A percentile compares a stretch with the other conserved stretches of the same genome.
phyloP scores from a whole-genome alignment of 2,888 invertebrate species.

The Drosophila borealis region DNA sequence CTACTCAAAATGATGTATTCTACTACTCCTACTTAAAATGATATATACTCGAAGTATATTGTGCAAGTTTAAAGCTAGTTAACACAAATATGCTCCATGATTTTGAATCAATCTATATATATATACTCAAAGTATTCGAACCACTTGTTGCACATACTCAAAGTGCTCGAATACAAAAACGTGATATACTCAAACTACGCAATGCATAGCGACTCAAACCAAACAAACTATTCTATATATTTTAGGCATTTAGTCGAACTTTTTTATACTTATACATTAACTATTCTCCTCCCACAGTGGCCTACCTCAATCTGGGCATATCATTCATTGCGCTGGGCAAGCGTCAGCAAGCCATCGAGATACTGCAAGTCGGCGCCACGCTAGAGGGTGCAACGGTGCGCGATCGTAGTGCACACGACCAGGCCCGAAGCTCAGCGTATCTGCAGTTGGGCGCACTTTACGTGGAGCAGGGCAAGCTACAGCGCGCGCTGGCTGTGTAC shows the following conservation, averaged over 20 bases:
- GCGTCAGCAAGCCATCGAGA: constrained; percentile 93
- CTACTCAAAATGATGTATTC: not conserved
- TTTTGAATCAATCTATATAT: no score
- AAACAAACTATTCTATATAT: no score
- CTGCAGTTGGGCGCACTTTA: constrained; percentile 94
- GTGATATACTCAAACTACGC: not conserved
- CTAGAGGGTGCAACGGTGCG: constrained; percentile 93
- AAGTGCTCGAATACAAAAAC: not conserved
- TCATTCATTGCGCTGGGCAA: constrained; percentile 93
- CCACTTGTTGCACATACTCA: not conserved
- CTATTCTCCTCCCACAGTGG: constrained; percentile 85
- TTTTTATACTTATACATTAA: not conserved
- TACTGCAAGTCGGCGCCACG: constrained; percentile 92
- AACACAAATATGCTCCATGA: no score
- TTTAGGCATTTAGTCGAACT: not conserved
- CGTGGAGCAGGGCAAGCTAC: constrained; percentile 92
- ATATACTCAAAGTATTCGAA: no score
- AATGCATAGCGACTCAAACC: not conserved
- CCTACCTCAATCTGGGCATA: constrained; percentile 96
- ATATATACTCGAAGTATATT: no score
- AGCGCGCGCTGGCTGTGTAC: constrained; percentile 94
- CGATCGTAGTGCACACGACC: constrained; percentile 94
- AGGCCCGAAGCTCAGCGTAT: constrained; percentile 94
- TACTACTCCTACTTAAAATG: no score
- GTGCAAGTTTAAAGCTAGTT: no score